phyloP scores from a whole-genome alignment of 2,888 invertebrate genomes.

The Cephus sareptanus region DNA sequence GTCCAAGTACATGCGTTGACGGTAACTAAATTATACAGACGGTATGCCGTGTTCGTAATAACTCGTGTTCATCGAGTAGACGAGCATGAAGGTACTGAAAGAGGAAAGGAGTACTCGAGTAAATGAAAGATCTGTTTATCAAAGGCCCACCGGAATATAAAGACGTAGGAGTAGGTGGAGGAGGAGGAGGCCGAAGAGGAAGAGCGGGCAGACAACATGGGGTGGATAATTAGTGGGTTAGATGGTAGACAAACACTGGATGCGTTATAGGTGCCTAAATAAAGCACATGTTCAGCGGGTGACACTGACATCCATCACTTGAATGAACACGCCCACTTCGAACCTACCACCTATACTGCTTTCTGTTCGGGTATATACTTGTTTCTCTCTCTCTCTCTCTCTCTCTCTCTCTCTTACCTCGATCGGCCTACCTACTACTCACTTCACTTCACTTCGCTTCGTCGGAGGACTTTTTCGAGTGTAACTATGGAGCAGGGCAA shows the following conservation, averaged over 20 bases:
- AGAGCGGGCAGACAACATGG: conserved; percentile 15
- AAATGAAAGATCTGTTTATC: neutral
- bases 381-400: conserved; percentile 2
- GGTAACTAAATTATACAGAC: neutral
- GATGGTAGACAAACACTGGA: conserved; percentile 56
- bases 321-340: conserved; percentile 42
- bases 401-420: neutral
- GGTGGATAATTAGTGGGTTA: conserved; percentile 59
- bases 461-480: neutral
- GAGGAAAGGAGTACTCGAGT: neutral
- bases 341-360: conserved; percentile 7
- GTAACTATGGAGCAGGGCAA: neutral
- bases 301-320: conserved; percentile 63
- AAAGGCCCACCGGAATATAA: neutral
- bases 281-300: conserved; percentile 59
- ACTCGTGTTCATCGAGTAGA: neutral
- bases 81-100: neutral
- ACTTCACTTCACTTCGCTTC: neutral
- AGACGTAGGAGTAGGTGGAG: neutral
- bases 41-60: neutral
- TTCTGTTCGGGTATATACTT: neutral
- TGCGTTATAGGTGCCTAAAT: conserved; percentile 45
- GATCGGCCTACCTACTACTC: neutral
- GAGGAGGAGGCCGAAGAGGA: neutral
- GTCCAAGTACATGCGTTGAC: neutral